Conservation (phyloP, 2,888 invertebrate genomes). For the Cosmia trapezina region DNA sequence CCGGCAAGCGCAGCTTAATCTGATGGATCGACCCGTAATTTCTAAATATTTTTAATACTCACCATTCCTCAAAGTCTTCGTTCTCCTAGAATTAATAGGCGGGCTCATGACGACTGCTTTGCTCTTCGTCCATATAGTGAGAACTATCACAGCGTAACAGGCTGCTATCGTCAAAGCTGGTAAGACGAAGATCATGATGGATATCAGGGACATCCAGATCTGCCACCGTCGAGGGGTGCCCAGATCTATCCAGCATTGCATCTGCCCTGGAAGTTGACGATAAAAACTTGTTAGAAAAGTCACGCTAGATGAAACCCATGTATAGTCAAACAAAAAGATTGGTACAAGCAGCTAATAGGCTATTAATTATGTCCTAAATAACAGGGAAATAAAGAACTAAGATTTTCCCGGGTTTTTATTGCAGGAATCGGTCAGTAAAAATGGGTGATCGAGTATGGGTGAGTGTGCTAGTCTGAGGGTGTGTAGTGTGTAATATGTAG, state of each 20-base stretch:
- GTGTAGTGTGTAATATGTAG: no score
- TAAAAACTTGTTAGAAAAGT: background rate
- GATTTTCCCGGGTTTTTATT: no score
- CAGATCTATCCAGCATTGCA: slow-evolving; percentile 97
- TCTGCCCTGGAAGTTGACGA: slow-evolving; percentile 87
- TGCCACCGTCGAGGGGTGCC: slow-evolving; percentile 94
- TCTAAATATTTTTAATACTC: background rate
- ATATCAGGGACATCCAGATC: slow-evolving; percentile 96
- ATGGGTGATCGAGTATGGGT: no score
- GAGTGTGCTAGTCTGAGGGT: no score
- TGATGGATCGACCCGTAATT: no score
- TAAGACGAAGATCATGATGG: slow-evolving; percentile 95
- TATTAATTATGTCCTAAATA: background rate
- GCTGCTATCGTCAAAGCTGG: slow-evolving; percentile 97
- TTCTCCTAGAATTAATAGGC: slow-evolving; percentile 85
- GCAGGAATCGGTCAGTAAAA: no score
- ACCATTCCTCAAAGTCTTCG: slow-evolving; percentile 81
- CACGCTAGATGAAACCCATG: no score
- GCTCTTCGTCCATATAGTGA: slow-evolving; percentile 97
- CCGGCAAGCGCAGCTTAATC: no score
- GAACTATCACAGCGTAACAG: slow-evolving; percentile 97
- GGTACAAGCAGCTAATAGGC: no score
- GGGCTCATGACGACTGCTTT: slow-evolving; percentile 91
- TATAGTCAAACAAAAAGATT: background rate
- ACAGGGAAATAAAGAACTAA: no score